phyloP scores from a whole-genome alignment of 2,113 vertebrate species.

The Coracopsis vasa region DNA sequence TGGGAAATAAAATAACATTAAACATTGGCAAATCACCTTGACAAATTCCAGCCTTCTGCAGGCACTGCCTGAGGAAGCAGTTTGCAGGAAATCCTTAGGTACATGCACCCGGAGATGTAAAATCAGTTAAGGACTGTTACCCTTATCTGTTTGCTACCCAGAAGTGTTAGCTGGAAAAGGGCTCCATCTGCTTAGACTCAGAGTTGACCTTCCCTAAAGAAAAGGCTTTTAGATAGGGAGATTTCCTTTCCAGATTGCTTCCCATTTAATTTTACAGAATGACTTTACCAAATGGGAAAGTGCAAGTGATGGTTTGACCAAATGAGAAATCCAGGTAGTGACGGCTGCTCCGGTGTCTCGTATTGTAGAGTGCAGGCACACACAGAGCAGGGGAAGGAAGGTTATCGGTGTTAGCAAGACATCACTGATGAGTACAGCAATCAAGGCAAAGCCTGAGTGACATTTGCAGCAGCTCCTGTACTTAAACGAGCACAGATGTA shows the following conservation, averaged over 20 bases:
- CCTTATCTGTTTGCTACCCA: neutral
- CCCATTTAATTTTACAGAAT: neutral
- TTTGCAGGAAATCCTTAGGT: neutral
- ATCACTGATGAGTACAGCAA: neutral
- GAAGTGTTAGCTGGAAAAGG: neutral
- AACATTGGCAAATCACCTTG: neutral
- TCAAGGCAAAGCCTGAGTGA: neutral
- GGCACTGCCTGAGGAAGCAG: neutral
- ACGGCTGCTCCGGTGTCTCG: neutral
- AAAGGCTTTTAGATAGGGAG: neutral
- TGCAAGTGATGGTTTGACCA: neutral
- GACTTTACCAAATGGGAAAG: neutral
- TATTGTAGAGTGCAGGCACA: neutral
- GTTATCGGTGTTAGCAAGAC: neutral
- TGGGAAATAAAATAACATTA: neutral
- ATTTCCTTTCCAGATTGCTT: constrained; percentile 3
- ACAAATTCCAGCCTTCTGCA: neutral
- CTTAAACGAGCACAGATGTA: neutral
- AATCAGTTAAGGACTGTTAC: neutral
- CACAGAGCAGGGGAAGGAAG: neutral
- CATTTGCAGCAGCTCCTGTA: neutral
- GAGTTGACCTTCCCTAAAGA: neutral
- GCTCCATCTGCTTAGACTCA: neutral
- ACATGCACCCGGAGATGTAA: neutral
- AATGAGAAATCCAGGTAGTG: neutral